Conservation (phyloP, 1,140 invertebrate genomes). For the Neuroterus valhalla region DNA sequence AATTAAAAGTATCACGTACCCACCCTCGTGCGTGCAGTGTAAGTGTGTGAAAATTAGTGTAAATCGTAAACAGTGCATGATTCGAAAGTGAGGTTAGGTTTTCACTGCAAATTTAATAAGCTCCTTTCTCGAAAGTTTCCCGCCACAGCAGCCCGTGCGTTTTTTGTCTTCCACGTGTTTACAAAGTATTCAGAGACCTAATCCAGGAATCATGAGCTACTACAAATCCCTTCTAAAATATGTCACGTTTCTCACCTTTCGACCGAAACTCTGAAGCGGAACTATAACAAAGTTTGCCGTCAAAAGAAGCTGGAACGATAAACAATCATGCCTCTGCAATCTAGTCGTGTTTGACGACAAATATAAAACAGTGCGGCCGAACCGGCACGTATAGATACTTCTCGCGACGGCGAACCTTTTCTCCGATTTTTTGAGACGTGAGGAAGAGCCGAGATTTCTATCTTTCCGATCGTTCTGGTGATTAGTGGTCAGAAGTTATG, state of each 20-base stretch:
- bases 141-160: neutral
- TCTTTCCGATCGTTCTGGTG: neutral
- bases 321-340: slow-evolving; percentile 43
- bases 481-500: slow-evolving; percentile 12
- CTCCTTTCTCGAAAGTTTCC: neutral
- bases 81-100: neutral
- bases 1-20: neutral
- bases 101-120: neutral
- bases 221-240: neutral
- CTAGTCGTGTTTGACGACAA: slow-evolving; percentile 56
- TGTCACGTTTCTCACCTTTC: neutral
- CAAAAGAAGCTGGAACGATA: slow-evolving; percentile 18
- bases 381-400: neutral
- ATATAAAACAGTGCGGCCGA: slow-evolving; percentile 38
- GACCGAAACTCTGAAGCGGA: slow-evolving; percentile 22
- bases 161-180: neutral
- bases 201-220: no score
- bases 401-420: slow-evolving; percentile 8
- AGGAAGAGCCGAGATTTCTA: slow-evolving; percentile 35
- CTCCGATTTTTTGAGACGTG: neutral
- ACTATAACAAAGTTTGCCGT: slow-evolving; percentile 29
- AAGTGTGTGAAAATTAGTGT: neutral
- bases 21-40: neutral
- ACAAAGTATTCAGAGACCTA: neutral
- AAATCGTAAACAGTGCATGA: neutral